Base-by-base conservation (phyloP, 2,888 invertebrate genomes). In the Spodoptera littoralis region DNA sequence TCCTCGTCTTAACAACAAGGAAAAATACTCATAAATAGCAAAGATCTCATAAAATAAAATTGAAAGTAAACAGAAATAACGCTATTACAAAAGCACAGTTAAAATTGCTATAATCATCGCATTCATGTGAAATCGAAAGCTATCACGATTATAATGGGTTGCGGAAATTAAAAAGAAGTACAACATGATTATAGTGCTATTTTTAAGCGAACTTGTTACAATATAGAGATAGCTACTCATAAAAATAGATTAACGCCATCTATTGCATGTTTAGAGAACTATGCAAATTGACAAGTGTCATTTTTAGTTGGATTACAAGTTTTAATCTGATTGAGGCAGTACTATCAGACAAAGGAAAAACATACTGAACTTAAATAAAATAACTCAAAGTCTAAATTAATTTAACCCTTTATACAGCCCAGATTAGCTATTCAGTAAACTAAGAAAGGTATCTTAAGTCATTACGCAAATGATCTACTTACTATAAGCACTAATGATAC, bases 81-180 rank as follows among this genome's bases (percentile, higher is more conserved):
- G 24, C 50, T 66, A 55, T 45, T 43, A 60, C 36, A 57, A 54
- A 59, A 73, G 63, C 50, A 67, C 56, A 58, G 66, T 67, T 68
- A 54, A 62, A 71, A 71, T 65, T 51, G 70, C 57, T 70, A 49
- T 65, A 68, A 71, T 77, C 54, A 71, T 62, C 41, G 48, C 54
- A 75, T 74, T 77, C 65, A 45, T 57, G 60, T 59, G 59, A 78
- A 78, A 78, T 67, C 68, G 78, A 78, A 69, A 78, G 78, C 59
- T 65, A 54, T 58, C 50, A 57, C 58, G 12, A 42, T 60, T 56
- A 51, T 58, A 65, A 68, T 71, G 53, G 50, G 48, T 57, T 51
- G 65, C 54, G 70, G 67, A 60, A 65, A 59, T 65, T 46, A 43
- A 58, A 76, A 56, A 69, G 56, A 67, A 48, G 18, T 51, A 42